Conservation (phyloP, 2,888 invertebrate species). For the Allacma fusca region DNA sequence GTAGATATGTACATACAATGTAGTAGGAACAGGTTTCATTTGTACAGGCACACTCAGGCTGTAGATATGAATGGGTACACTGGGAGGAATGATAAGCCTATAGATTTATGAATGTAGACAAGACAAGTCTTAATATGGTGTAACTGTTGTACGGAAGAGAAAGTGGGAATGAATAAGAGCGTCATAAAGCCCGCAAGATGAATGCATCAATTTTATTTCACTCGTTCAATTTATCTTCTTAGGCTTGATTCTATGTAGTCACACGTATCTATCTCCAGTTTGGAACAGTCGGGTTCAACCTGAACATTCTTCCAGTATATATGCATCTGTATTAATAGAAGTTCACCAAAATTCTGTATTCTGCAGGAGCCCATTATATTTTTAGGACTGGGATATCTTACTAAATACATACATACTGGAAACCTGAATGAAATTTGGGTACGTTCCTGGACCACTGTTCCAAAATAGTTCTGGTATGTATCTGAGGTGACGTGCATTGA, state of each 20-base stretch:
- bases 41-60: too few relatives aligned
- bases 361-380: background rate
- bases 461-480: background rate
- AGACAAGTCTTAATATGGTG: constrained; percentile 8
- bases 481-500: background rate
- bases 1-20: too few relatives aligned
- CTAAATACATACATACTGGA: background rate
- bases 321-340: too few relatives aligned
- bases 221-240: background rate
- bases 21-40: too few relatives aligned
- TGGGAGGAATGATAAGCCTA: background rate
- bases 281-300: too few relatives aligned
- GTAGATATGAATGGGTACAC: too few relatives aligned
- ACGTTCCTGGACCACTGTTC: background rate
- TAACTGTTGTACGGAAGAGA: background rate
- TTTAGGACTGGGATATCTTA: background rate
- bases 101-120: background rate
- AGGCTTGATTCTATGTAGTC: background rate
- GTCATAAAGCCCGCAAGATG: background rate
- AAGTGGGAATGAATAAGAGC: background rate
- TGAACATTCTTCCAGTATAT: too few relatives aligned
- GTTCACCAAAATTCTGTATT: background rate
- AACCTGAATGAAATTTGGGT: constrained; percentile 9
- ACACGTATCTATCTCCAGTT: too few relatives aligned
- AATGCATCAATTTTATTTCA: constrained; percentile 10